phyloP scores from a whole-genome alignment of 2,888 invertebrate species.

The Dynastes hyllus region DNA sequence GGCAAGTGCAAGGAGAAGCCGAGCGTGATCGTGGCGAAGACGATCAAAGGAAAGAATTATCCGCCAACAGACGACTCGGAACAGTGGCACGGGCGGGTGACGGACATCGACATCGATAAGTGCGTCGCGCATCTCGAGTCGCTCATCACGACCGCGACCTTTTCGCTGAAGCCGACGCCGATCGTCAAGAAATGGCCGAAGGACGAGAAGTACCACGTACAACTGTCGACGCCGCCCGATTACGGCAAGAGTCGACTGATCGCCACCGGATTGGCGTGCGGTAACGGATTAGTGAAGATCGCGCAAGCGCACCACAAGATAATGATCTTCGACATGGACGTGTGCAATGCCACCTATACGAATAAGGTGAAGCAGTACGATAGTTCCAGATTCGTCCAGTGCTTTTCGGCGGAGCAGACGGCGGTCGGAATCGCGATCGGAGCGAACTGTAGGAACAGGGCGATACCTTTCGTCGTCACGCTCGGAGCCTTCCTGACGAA shows the following conservation, averaged over 20 bases:
- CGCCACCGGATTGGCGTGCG: constrained; percentile 93
- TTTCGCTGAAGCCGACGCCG: constrained; percentile 71
- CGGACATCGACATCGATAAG: constrained; percentile 84
- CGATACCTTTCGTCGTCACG: constrained; percentile 92
- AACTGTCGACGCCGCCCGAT: constrained; percentile 82
- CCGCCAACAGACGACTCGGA: constrained; percentile 89
- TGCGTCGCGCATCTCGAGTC: constrained; percentile 75
- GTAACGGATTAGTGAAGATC: constrained; percentile 90
- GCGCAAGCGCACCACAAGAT: constrained; percentile 81
- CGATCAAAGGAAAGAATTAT: constrained; percentile 91
- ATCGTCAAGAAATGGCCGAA: constrained; percentile 69
- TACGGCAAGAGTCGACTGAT: constrained; percentile 81
- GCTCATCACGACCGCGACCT: constrained; percentile 76
- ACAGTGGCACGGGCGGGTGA: constrained; percentile 96
- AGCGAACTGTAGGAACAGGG: constrained; percentile 88
- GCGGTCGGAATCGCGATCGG: constrained; percentile 94
- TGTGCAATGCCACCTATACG: constrained; percentile 96
- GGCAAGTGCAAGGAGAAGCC: constrained; percentile 81
- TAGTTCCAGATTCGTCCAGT: constrained; percentile 88
- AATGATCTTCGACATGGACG: constrained; percentile 94
- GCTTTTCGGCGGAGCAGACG: constrained; percentile 98
- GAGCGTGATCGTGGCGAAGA: constrained; percentile 88
- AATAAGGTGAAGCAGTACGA: constrained; percentile 85
- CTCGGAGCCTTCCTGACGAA: constrained; percentile 96
- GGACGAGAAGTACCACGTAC: constrained; percentile 77